phyloP scores from a whole-genome alignment of 2,113 vertebrate genomes.

The Poeciliopsis occidentalis region DNA sequence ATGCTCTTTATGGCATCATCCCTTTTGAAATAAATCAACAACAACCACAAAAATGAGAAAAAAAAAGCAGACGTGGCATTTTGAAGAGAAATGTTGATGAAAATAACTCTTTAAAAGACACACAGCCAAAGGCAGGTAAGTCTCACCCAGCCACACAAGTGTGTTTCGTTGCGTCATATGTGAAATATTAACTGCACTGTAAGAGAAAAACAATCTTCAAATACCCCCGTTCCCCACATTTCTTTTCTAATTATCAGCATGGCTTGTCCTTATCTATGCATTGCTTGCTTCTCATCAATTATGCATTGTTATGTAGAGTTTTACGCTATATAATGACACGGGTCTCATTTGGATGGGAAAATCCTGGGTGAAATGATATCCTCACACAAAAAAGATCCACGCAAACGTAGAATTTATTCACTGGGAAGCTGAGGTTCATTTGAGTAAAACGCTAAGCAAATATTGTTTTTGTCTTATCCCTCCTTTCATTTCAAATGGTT shows the following conservation, averaged over 20 bases:
- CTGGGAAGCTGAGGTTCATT: neutral
- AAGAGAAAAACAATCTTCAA: conserved; percentile 3
- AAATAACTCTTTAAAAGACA: too few species aligned
- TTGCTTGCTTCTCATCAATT: neutral
- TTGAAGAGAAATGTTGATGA: neutral
- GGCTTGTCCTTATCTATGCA: neutral
- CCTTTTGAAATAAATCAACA: too few species aligned
- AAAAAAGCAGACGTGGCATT: neutral
- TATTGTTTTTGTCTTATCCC: neutral
- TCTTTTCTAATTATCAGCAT: neutral
- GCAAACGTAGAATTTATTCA: neutral
- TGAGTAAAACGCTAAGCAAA: neutral
- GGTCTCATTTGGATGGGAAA: neutral
- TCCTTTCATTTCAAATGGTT: neutral
- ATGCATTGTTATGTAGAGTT: neutral
- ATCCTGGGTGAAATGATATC: neutral
- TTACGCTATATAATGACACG: neutral
- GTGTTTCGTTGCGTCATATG: neutral
- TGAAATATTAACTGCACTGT: conserved; percentile 2
- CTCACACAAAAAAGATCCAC: neutral
- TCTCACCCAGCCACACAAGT: neutral
- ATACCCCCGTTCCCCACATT: neutral
- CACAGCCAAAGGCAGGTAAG: neutral
- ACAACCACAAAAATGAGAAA: neutral
- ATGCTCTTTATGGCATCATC: too few species aligned